phyloP scores from a whole-genome alignment of 2,113 vertebrate species.

The Hydrochoerus hydrochaeris region DNA sequence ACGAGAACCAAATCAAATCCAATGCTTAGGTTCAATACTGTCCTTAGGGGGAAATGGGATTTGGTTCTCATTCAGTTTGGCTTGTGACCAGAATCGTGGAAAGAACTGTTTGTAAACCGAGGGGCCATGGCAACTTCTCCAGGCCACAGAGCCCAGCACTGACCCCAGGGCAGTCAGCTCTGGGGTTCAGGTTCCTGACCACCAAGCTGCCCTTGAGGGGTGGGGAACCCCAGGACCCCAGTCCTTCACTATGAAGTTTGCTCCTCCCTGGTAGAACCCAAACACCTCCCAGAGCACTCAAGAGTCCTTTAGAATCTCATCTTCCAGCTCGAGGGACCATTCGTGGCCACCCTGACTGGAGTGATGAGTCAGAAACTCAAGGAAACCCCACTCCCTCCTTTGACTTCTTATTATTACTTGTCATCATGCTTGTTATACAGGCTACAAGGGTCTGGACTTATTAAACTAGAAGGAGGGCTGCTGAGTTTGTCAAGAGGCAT shows the following conservation, averaged over 20 bases:
- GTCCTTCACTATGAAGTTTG: not conserved
- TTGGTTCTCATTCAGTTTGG: not conserved
- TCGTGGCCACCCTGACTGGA: not conserved
- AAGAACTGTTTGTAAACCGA: not conserved
- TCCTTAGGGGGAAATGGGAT: not conserved
- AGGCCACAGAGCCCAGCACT: slow-evolving; percentile 37
- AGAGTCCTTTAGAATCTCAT: not conserved
- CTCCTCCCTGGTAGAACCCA: not conserved
- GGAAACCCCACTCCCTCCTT: not conserved
- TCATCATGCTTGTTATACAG: not conserved
- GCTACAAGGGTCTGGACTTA: not conserved
- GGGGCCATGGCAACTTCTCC: not conserved
- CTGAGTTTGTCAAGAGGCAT: slow-evolving; percentile 54
- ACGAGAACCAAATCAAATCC: not conserved
- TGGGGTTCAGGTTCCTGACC: not conserved
- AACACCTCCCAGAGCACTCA: not conserved
- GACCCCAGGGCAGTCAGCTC: not conserved
- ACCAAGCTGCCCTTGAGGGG: not conserved
- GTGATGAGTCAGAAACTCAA: slow-evolving; percentile 1
- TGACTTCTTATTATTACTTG: slow-evolving; percentile 53
- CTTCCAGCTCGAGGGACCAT: not conserved
- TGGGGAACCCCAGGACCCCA: not conserved
- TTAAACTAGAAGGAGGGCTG: not conserved
- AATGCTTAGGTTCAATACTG: not conserved
- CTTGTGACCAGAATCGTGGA: not conserved